A percentile compares a stretch with the other conserved stretches of the same genome.
Conservation (phyloP, 2,888 invertebrate species). For the Sympetrum striolatum region DNA sequence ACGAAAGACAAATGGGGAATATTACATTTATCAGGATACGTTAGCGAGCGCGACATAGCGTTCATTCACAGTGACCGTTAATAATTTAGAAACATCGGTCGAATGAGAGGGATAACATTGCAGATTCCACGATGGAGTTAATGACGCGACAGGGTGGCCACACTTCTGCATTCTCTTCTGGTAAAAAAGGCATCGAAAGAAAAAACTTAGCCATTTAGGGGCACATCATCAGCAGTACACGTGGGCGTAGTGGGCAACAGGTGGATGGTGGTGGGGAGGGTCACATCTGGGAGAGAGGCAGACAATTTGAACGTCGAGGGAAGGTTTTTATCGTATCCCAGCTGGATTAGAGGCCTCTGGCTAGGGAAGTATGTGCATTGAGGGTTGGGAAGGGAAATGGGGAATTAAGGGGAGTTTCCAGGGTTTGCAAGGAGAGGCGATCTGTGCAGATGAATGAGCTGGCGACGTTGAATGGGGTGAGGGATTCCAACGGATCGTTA, state of each 20-base stretch:
- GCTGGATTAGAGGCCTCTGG: background rate
- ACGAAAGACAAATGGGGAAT: no score
- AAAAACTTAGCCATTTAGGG: no score
- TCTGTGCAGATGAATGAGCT: background rate
- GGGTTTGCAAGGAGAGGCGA: background rate
- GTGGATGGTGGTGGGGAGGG: background rate
- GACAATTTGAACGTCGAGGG: background rate
- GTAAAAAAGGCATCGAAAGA: no score
- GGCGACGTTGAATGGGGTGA: background rate
- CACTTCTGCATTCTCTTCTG: no score
- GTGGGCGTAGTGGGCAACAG: background rate
- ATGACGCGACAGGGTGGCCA: no score
- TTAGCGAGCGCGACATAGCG: no score
- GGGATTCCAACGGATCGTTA: background rate
- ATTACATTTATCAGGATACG: no score
- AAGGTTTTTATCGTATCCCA: background rate
- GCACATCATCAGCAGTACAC: background rate
- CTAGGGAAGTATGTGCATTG: background rate
- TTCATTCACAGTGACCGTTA: no score
- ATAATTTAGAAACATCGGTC: no score
- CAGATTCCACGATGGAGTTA: no score
- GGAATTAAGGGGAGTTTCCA: no score
- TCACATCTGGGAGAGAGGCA: background rate
- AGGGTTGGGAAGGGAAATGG: background rate
- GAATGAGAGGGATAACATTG: no score